These are phyloP conservation scores for Spisula subtruncata DNA, from an alignment of 2,888 invertebrate species.

Conservation along the genomic window DNA sequence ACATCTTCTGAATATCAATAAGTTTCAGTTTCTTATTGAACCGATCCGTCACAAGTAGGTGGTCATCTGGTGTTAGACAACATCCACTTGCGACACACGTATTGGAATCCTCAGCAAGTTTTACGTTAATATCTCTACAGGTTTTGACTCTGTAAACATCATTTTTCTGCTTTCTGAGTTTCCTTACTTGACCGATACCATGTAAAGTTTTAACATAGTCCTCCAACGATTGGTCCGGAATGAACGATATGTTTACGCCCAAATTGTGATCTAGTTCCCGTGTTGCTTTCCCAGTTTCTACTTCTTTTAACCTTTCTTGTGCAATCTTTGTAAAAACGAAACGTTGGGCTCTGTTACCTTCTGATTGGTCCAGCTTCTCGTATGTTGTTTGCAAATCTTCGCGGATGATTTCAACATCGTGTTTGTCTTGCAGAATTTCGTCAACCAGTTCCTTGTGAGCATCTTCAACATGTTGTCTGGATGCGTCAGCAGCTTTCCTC, in stretches of 20 bases:
- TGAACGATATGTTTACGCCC: not conserved
- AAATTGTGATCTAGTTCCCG: not conserved
- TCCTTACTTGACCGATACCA: constrained; percentile 1
- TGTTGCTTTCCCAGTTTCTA: not conserved
- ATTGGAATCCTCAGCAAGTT: not conserved
- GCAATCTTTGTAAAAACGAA: constrained; percentile 24
- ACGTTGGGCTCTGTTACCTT: constrained; percentile 34
- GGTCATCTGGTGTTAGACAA: constrained; percentile 24
- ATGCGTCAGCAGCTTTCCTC: not conserved
- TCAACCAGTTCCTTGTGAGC: not conserved
- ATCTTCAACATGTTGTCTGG: not conserved
- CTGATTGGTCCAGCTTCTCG: not conserved
- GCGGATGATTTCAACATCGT: not conserved
- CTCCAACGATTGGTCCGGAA: not conserved
- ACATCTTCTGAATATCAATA: not conserved
- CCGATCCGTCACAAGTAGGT: constrained; percentile 8
- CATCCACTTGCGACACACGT: constrained; percentile 9
- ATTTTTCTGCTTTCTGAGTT: constrained; percentile 3
- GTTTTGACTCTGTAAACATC: not conserved
- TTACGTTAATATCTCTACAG: not conserved
- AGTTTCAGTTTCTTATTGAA: constrained; percentile 43
- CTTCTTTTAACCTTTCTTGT: not conserved
- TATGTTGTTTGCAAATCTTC: not conserved
- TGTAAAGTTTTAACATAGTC: not conserved
- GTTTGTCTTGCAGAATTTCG: not conserved